phyloP scores from a whole-genome alignment of 2,113 vertebrate species.

The Pterocles orientalis region DNA sequence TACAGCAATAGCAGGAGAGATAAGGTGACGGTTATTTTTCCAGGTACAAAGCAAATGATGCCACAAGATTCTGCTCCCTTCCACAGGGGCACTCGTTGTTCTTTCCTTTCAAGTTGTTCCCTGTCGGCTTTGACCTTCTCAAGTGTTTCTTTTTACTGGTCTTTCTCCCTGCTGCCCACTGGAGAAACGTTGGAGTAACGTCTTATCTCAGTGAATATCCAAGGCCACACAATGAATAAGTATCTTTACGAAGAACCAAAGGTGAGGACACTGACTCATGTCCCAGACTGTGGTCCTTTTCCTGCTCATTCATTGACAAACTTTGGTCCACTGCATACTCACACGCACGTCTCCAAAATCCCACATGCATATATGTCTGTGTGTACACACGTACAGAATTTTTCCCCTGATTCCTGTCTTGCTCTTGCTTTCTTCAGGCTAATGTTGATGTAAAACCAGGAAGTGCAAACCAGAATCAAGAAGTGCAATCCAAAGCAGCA shows the following conservation, averaged over 20 bases:
- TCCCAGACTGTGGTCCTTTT: not conserved
- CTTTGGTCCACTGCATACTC: not conserved
- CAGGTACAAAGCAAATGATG: not conserved
- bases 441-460: not conserved
- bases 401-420: not conserved
- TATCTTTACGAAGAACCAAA: not conserved
- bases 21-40: not conserved
- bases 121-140: not conserved
- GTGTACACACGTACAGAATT: no score
- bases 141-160: not conserved
- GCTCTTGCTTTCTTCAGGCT: rapidly evolving
- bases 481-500: not conserved
- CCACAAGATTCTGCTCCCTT: not conserved
- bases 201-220: not conserved
- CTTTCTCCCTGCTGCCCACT: not conserved
- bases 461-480: not conserved
- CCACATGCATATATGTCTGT: rapidly evolving
- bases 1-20: not conserved
- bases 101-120: not conserved
- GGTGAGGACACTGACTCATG: not conserved
- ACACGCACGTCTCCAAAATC: not conserved
- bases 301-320: not conserved
- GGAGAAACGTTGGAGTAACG: not conserved
- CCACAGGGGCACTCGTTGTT: not conserved
- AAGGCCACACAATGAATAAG: not conserved